These are phyloP conservation scores for Chloroceryle aenea DNA, from an alignment of 2,113 vertebrate species.

Conservation along the genomic window DNA sequence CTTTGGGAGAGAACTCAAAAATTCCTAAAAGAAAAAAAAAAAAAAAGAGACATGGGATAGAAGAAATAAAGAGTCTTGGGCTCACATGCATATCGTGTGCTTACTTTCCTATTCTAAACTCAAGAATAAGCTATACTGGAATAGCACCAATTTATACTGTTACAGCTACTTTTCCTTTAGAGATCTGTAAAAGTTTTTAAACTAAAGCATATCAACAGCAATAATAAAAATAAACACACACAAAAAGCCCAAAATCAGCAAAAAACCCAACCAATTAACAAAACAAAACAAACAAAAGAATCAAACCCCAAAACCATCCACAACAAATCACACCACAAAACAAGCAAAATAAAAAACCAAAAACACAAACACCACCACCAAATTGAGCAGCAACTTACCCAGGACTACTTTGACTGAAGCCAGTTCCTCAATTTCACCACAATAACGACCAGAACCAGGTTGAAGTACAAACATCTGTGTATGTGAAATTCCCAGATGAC, in stretches of 20 bases:
- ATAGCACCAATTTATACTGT: not conserved
- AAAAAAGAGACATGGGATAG: not conserved
- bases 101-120: not conserved
- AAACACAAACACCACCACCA: not conserved
- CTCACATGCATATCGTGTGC: not conserved
- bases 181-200: not conserved
- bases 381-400: not conserved
- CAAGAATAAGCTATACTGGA: not conserved
- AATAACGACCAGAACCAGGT: not conserved
- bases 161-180: not conserved
- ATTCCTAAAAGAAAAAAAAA: not conserved
- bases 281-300: not conserved
- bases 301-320: not conserved
- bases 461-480: not conserved
- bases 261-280: too few species aligned
- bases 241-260: too few species aligned
- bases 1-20: not conserved
- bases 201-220: not conserved
- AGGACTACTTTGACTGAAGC: not conserved
- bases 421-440: not conserved
- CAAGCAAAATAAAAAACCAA: not conserved
- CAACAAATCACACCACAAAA: not conserved
- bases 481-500: not conserved
- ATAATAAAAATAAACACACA: too few species aligned
- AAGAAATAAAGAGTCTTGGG: not conserved